Evolutionary conservation across 2,888 invertebrate genomes (phyloP).

Genomic region (Imbricaverruca yamaguchii): DNA sequence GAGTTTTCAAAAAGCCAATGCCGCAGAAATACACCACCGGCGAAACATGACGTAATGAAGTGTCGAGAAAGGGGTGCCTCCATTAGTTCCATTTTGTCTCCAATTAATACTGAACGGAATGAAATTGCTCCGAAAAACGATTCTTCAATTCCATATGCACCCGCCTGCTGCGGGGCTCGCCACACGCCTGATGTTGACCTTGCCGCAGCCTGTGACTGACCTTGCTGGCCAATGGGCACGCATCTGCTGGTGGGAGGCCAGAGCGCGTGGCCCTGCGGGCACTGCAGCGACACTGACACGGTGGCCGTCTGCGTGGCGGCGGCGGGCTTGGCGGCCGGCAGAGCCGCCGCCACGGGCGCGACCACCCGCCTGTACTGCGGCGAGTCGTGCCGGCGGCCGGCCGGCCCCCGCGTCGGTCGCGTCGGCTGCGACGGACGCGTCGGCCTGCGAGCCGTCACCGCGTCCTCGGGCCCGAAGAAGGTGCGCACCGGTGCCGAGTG

Average conservation of each 20-base stretch:
- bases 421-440: too few relatives aligned
- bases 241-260: background rate
- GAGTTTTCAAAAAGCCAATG: too few relatives aligned
- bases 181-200: background rate
- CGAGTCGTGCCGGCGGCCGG: background rate
- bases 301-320: background rate
- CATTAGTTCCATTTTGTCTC: too few relatives aligned
- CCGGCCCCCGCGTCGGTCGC: background rate
- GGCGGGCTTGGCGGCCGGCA: background rate
- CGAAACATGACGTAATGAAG: too few relatives aligned
- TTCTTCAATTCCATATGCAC: too few relatives aligned
- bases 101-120: too few relatives aligned
- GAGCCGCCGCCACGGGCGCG: background rate
- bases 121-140: too few relatives aligned
- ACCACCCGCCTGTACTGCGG: background rate
- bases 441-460: background rate
- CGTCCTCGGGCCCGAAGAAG: conserved; percentile 6
- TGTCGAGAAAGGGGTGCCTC: too few relatives aligned
- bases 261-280: background rate
- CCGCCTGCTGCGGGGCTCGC: too few relatives aligned
- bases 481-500: background rate
- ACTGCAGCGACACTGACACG: background rate
- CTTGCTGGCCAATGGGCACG: background rate
- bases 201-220: background rate
- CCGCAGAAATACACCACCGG: too few relatives aligned